phyloP scores from a whole-genome alignment of 2,797 vertebrate species.

The Varecia variegata region DNA sequence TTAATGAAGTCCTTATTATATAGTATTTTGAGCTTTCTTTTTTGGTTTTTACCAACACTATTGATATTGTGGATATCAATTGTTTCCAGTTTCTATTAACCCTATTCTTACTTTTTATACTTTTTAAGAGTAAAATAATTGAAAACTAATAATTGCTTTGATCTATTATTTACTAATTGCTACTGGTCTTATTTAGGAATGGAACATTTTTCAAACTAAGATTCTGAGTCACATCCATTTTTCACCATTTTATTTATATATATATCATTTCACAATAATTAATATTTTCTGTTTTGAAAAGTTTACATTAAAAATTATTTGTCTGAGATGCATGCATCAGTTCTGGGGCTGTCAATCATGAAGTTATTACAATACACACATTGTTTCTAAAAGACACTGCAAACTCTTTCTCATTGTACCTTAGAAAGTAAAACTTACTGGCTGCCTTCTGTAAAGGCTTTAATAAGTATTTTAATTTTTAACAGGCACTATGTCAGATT shows the following conservation, averaged over 20 bases:
- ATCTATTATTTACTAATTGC: slow-evolving; percentile 15
- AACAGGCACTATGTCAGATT: not conserved
- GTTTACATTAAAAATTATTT: not conserved
- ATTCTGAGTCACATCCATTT: slow-evolving; percentile 13
- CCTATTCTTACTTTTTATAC: not conserved
- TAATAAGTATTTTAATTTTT: not conserved
- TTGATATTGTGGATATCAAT: not conserved
- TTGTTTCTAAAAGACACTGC: not conserved
- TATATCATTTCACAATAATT: not conserved
- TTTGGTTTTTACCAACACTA: not conserved
- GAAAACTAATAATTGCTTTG: slow-evolving; percentile 2
- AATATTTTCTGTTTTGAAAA: not conserved
- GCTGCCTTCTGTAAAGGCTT: not conserved
- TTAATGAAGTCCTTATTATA: not conserved
- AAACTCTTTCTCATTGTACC: not conserved
- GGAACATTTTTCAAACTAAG: slow-evolving; percentile 20
- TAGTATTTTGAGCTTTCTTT: not conserved
- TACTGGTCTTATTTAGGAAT: not conserved
- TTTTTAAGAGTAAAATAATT: not conserved
- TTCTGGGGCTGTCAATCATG: not conserved
- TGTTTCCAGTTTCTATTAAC: not conserved
- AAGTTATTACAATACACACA: not conserved
- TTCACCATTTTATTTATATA: slow-evolving; percentile 30
- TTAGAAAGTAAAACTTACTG: not conserved
- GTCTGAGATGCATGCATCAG: not conserved